Evolutionary conservation across 2,888 invertebrate genomes (phyloP).

Genomic region (Busseola fusca): DNA sequence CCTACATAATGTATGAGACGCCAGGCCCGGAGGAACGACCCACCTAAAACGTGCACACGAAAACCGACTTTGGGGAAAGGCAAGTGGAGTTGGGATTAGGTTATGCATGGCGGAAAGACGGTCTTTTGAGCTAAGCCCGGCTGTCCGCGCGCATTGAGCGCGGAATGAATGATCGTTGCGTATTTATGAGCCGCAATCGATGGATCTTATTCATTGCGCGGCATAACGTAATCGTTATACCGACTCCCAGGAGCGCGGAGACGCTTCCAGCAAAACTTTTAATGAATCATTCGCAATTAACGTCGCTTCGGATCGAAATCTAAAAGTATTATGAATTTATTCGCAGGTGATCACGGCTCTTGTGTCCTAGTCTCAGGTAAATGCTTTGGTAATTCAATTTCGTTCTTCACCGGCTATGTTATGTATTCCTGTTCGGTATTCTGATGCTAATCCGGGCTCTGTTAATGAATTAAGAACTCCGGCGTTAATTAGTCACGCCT

Average conservation of each 20-base stretch:
- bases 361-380: constrained; percentile 12
- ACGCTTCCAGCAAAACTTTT: constrained; percentile 37
- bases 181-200: constrained; percentile 67
- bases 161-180: constrained; percentile 66
- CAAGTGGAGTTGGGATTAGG: constrained; percentile 17
- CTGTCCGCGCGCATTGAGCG: constrained; percentile 62
- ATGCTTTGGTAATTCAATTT: constrained; percentile 34
- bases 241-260: not conserved
- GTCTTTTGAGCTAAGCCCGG: constrained; percentile 55
- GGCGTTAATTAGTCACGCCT: constrained; percentile 40
- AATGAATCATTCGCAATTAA: constrained; percentile 57
- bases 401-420: constrained; percentile 1
- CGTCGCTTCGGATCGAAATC: constrained; percentile 29
- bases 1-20: constrained; percentile 74
- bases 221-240: not conserved
- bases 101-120: constrained; percentile 22
- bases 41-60: constrained; percentile 10
- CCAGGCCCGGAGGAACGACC: constrained; percentile 40
- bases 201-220: constrained; percentile 42
- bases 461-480: constrained; percentile 44
- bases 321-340: constrained; percentile 49
- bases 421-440: constrained; percentile 23
- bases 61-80: constrained; percentile 22
- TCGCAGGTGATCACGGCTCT: constrained; percentile 42
- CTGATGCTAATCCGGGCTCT: constrained; percentile 33